Evolutionary conservation across 2,797 vertebrate genomes (phyloP).

Genomic region (Chrosomus eos): DNA sequence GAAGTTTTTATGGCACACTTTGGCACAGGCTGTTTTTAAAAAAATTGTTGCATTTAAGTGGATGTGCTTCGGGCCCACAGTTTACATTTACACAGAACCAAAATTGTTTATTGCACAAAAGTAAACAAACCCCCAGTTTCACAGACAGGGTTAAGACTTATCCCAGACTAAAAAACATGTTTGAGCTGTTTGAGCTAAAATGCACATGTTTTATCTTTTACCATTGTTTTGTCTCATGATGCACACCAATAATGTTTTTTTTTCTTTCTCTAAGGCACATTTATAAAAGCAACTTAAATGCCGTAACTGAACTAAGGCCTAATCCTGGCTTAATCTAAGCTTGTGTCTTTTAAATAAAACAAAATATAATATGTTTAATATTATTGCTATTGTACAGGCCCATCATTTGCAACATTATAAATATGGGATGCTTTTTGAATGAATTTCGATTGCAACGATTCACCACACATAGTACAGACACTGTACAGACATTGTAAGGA

Average conservation of each 20-base stretch:
- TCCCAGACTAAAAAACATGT: too few species aligned
- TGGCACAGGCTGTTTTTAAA: neutral
- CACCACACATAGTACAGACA: neutral
- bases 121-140: neutral
- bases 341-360: neutral
- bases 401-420: neutral
- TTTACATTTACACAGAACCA: neutral
- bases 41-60: neutral
- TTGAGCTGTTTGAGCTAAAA: too few species aligned
- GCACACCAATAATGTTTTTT: too few species aligned
- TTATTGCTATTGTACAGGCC: neutral
- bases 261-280: too few species aligned
- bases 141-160: too few species aligned
- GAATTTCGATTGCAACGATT: neutral
- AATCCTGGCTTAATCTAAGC: too few species aligned
- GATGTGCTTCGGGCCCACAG: neutral
- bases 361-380: neutral
- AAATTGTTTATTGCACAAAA: neutral
- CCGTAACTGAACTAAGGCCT: too few species aligned
- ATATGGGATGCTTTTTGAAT: neutral
- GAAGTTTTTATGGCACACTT: conserved; percentile 9
- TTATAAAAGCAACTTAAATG: too few species aligned
- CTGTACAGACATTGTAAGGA: neutral
- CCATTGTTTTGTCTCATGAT: too few species aligned
- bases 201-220: too few species aligned